A percentile compares a stretch with the other conserved stretches of the same genome.
phyloP scores from a whole-genome alignment of 1,140 invertebrate species.

The Camponotus vicinus region DNA sequence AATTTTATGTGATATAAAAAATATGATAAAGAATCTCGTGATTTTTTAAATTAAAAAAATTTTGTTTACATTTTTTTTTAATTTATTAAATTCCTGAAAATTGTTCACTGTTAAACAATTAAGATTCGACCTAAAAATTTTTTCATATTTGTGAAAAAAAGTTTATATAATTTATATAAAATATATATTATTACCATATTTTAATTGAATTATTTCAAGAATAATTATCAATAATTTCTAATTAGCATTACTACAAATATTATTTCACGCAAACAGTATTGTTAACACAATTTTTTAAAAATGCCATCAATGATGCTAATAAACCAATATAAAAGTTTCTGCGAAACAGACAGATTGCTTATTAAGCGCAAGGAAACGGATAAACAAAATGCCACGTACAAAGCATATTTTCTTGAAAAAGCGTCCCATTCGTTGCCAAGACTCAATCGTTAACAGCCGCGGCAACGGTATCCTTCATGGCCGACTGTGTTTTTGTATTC shows the following conservation, averaged over 20 bases:
- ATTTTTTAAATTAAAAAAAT: background rate
- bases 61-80: background rate
- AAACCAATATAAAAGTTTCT: background rate
- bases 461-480: slow-evolving; percentile 9
- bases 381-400: slow-evolving; percentile 33
- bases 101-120: background rate
- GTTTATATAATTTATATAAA: background rate
- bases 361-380: slow-evolving; percentile 10
- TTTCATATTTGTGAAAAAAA: too few relatives aligned
- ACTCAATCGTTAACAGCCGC: slow-evolving; percentile 31
- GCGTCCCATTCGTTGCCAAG: slow-evolving; percentile 28
- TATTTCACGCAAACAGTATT: background rate
- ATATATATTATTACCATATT: background rate
- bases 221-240: slow-evolving; percentile 6
- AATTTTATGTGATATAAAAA: background rate
- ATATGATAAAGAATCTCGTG: background rate
- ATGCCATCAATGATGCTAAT: background rate
- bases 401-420: slow-evolving; percentile 45
- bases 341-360: background rate
- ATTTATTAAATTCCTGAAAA: background rate
- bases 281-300: background rate
- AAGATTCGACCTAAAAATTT: background rate
- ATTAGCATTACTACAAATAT: background rate
- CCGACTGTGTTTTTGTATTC: slow-evolving; percentile 31
- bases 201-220: background rate